Evolutionary conservation across 2,113 vertebrate genomes (phyloP).

Genomic region (Hucho hucho): DNA sequence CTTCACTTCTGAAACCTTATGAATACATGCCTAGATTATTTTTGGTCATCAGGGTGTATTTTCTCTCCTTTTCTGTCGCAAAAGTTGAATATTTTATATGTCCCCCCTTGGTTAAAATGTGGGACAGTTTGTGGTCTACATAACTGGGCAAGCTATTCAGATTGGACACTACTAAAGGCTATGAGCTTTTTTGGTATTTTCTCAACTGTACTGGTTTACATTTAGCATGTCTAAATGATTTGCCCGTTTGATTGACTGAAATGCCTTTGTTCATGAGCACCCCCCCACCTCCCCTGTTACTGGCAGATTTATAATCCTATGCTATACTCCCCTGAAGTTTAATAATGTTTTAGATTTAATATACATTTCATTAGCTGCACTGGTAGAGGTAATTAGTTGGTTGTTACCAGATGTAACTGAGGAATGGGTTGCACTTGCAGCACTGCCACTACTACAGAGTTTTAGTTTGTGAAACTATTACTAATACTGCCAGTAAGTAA

Average conservation of each 20-base stretch:
- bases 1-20: slow-evolving; percentile 46
- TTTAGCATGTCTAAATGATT: slow-evolving; percentile 56
- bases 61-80: slow-evolving; percentile 26
- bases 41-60: slow-evolving; percentile 8
- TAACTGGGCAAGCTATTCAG: slow-evolving; percentile 24
- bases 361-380: slow-evolving; percentile 67
- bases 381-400: slow-evolving; percentile 60
- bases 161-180: slow-evolving; percentile 24
- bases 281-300: slow-evolving; percentile 37
- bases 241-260: slow-evolving; percentile 51
- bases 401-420: slow-evolving; percentile 60
- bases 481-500: slow-evolving; percentile 31
- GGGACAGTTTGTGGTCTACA: slow-evolving; percentile 30
- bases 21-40: slow-evolving; percentile 22
- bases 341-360: slow-evolving; percentile 68
- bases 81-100: slow-evolving; percentile 13
- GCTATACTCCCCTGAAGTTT: slow-evolving; percentile 54
- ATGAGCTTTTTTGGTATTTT: slow-evolving; percentile 35
- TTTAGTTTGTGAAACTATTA: slow-evolving; percentile 47
- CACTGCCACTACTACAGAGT: slow-evolving; percentile 30
- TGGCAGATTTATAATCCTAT: slow-evolving; percentile 63
- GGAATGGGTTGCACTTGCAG: slow-evolving; percentile 57
- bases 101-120: slow-evolving; percentile 11
- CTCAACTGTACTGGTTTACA: slow-evolving; percentile 21
- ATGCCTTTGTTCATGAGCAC: slow-evolving; percentile 56